These are phyloP conservation scores for Amphiprion ocellaris DNA, from an alignment of 2,113 vertebrate genomes.

Conservation along the genomic window DNA sequence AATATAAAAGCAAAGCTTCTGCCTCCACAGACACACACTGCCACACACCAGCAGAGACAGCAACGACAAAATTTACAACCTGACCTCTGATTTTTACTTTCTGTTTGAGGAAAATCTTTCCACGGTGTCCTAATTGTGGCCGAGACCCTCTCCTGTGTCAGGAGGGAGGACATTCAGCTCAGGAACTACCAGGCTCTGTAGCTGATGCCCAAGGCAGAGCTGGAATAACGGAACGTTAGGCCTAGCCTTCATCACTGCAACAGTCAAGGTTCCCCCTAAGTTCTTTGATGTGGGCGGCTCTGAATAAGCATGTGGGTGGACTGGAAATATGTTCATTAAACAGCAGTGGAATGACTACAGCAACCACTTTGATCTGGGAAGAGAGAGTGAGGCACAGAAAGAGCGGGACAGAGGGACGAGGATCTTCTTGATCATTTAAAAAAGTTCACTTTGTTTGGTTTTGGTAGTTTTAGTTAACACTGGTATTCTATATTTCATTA, in stretches of 20 bases:
- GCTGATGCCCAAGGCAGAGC: conserved; percentile 31
- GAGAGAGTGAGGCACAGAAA: conserved; percentile 8
- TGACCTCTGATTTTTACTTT: conserved; percentile 5
- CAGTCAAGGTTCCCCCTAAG: conserved; percentile 63
- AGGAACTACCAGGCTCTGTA: conserved; percentile 14
- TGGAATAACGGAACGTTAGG: conserved; percentile 30
- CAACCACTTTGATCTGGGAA: conserved; percentile 63
- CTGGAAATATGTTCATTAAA: conserved; percentile 77
- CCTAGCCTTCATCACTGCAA: conserved; percentile 56
- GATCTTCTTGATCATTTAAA: conserved; percentile 50
- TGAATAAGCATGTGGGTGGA: conserved; percentile 74
- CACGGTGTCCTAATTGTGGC: not conserved
- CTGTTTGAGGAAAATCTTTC: conserved; percentile 1
- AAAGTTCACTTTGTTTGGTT: conserved; percentile 39
- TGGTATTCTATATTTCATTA: not conserved
- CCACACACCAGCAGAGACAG: not conserved
- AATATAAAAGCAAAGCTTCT: not conserved
- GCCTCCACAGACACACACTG: not conserved
- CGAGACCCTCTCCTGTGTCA: conserved; percentile 5
- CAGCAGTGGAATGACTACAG: conserved; percentile 61
- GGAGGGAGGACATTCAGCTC: conserved; percentile 15
- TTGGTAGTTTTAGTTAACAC: not conserved
- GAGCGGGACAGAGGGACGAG: conserved; percentile 1
- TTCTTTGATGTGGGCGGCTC: conserved; percentile 75
- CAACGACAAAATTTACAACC: not conserved